Percentiles rank a stretch among this genome's conserved stretches.
Evolutionary conservation across 1,140 invertebrate genomes (phyloP).

Genomic region (Apolygus lucorum): DNA sequence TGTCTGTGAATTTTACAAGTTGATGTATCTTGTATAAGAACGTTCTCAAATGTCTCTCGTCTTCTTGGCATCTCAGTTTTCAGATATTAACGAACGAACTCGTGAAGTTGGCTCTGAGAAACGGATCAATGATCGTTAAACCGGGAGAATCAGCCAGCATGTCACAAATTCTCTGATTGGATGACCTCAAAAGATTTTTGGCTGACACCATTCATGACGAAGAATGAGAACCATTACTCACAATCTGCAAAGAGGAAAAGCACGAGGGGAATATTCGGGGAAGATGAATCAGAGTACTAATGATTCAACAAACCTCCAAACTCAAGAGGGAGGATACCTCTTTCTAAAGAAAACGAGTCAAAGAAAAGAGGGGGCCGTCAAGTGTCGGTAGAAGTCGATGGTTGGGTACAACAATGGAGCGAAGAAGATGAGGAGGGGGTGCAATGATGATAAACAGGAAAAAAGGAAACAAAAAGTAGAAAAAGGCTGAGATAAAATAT

Average conservation of each 20-base stretch:
- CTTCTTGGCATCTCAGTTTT: no score
- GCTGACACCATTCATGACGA: no score
- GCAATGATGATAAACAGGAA: conserved; percentile 3
- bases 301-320: background rate
- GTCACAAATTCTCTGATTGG: no score
- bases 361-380: background rate
- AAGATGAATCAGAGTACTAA: background rate
- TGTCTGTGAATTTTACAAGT: no score
- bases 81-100: no score
- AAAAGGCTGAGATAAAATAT: background rate
- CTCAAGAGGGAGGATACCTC: background rate
- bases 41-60: no score
- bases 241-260: background rate
- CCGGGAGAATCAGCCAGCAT: no score
- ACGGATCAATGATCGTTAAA: no score
- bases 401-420: background rate
- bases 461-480: background rate
- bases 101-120: no score
- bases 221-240: background rate
- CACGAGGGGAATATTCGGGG: no score
- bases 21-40: no score
- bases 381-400: background rate
- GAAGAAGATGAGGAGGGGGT: background rate
- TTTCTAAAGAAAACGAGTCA: background rate
- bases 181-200: no score